Evolutionary conservation across 92 coral and sea anemone genomes (phyloP).

Genomic region (Parazoanthus darwini): DNA sequence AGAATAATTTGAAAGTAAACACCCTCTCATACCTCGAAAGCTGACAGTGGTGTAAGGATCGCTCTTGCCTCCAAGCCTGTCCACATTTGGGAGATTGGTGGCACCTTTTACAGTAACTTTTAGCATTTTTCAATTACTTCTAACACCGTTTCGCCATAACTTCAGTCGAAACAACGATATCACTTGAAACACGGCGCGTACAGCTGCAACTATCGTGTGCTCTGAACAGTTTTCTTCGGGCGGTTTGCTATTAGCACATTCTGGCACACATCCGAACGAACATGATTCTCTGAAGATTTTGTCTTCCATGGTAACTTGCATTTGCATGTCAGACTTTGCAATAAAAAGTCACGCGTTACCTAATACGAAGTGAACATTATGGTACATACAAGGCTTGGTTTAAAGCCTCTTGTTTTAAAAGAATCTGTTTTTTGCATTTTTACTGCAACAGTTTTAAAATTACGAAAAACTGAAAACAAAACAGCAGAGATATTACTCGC

Average conservation of each 20-base stretch:
- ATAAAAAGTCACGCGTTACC: background rate
- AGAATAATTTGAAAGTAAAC: too few relatives aligned
- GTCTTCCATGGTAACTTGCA: background rate
- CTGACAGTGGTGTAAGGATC: constrained; percentile 82
- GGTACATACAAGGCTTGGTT: too few relatives aligned
- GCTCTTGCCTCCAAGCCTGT: constrained; percentile 79
- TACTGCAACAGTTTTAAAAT: too few relatives aligned
- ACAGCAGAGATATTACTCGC: too few relatives aligned
- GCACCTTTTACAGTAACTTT: constrained; percentile 75
- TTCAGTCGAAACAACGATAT: too few relatives aligned
- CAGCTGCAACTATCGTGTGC: background rate
- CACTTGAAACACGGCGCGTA: background rate
- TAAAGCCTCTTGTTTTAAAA: too few relatives aligned
- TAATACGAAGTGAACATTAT: too few relatives aligned
- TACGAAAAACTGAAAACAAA: too few relatives aligned
- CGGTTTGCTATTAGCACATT: background rate
- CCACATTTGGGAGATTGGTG: constrained; percentile 87
- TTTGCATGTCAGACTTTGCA: background rate
- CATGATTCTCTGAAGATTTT: background rate
- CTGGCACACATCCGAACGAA: background rate
- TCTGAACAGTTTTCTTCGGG: background rate
- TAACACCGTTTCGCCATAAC: background rate
- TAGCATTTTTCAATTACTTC: constrained; percentile 43
- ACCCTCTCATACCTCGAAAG: constrained; percentile 71
- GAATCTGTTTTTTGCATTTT: too few relatives aligned